Conservation (phyloP, 2,888 invertebrate genomes). For the Rhogogaster chlorosoma region DNA sequence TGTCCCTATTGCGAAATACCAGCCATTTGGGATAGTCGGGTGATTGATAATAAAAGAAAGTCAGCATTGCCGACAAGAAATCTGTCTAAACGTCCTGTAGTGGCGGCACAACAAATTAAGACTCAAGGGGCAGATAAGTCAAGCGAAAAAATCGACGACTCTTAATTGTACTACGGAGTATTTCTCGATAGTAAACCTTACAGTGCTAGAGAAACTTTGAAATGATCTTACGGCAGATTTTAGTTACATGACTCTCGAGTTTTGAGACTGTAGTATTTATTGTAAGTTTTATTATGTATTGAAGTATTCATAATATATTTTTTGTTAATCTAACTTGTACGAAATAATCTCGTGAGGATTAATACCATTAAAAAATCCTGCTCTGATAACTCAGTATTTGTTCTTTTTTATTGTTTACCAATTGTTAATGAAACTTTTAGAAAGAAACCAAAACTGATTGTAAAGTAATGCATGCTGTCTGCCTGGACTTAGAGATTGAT, state of each 20-base stretch:
- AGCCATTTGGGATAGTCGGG: constrained; percentile 63
- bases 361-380: neutral
- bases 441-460: neutral
- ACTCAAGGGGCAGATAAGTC: constrained; percentile 52
- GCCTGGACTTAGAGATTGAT: neutral
- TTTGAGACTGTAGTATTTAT: constrained; percentile 11
- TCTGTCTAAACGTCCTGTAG: constrained; percentile 20
- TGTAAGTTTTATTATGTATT: neutral
- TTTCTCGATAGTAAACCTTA: neutral
- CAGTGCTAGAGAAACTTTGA: neutral
- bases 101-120: neutral
- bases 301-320: neutral
- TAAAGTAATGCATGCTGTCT: neutral
- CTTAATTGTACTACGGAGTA: neutral
- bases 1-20: constrained; percentile 73
- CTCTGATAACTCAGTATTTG: neutral
- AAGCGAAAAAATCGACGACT: constrained; percentile 50
- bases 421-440: neutral
- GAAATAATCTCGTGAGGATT: neutral
- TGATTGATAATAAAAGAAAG: constrained; percentile 50
- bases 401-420: neutral
- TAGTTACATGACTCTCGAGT: neutral
- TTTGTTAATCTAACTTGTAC: neutral
- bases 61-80: neutral
- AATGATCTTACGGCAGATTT: neutral